Base-by-base conservation (phyloP, 2,797 vertebrate genomes). In the Denticeps clupeoides region DNA sequence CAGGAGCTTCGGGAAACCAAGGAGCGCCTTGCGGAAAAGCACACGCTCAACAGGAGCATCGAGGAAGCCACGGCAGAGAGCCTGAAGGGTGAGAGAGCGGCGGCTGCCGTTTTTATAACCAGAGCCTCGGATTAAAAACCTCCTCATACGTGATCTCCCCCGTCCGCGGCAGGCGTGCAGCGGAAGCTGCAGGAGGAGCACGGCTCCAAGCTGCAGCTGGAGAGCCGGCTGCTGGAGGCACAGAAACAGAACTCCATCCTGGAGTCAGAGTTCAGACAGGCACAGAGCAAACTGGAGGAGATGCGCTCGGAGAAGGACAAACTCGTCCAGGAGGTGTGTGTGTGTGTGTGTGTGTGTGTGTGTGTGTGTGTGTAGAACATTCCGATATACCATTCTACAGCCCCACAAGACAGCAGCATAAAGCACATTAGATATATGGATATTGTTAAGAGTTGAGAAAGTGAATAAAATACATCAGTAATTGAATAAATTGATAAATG, bases 51-150 rank as follows among this genome's bases (percentile, higher is more conserved):
- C 59, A 84, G 95, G 64, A 89, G 89, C 49, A 91, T 92, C 18
- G 90, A 97, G 62, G 94, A 92, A 75, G 87, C 90, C 11, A 97
- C 93, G 59, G 94, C 90, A 28, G 90, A 89, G 75, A 88, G 87
- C 9, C 82, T 95, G 72, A 93, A 89, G 82, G 91, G 94, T 99
- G 67, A 35, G 61, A 15, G 3, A 42, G 18, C 5, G n/a, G n/a
- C n/a, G n/a, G n/a, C n/a, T n/a, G n/a, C n/a, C n/a, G n/a, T n/a
- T n/a, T n/a, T n/a, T n/a, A n/a, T n/a, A n/a, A n/a, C n/a, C n/a
- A n/a, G n/a, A n/a, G n/a, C n/a, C n/a, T n/a, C n/a, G n/a, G n/a
- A n/a, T n/a, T n/a, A n/a, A n/a, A n/a, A n/a, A n/a, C 25, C 6
- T 13, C 11, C 13, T 4, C 15, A 19, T 12, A 3, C 28, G 16